Evolutionary conservation across 2,797 vertebrate genomes (phyloP), one percentile per base, ranked within the genome.

Genomic region (Phrynocephalus vlangalii): DNA sequence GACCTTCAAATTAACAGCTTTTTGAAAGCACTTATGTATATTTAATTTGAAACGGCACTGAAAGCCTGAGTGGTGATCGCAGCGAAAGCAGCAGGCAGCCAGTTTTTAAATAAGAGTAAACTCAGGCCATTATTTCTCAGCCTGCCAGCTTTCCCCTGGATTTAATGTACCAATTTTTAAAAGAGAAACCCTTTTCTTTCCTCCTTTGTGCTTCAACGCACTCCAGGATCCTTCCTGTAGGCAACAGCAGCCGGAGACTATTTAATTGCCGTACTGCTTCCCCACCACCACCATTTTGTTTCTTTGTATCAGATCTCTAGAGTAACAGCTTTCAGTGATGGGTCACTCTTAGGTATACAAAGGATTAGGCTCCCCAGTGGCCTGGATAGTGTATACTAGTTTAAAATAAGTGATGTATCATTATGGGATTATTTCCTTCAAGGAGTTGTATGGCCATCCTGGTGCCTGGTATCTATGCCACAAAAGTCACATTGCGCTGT

Each of bases 1-100:
- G 96, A 96, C 96, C 96, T 97, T 96, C 96, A 96, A 97, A 97
- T 97, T 96, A 97, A 94, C 95, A 95, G 95, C 94, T 96, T 96
- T 96, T 96, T 92, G 93, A 94, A 96, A 96, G 95, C 92, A 91
- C 95, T 96, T 96, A 96, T 95, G 95, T 96, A 96, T 97, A 97
- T 97, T 97, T 97, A 97, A 97, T 97, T 97, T 96, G 94, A 93
- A 96, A 94, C 87, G 86, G 95, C 94, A 93, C 93, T 89, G 93
- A 95, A 91, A 96, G 96, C 96, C 95, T 94, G 93, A 95, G 94
- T 76, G 73, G 90, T 92, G 94, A 94, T 90, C 33, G 94, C 63
- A 67, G 94, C 89, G 95, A 95, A 95, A 96, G 87, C 97, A 97
- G 96, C 95, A 91, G 96, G 96, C 92, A 94, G 93, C 89, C 18